phyloP scores from a whole-genome alignment of 2,113 vertebrate genomes.

The Ammodramus savannarum region DNA sequence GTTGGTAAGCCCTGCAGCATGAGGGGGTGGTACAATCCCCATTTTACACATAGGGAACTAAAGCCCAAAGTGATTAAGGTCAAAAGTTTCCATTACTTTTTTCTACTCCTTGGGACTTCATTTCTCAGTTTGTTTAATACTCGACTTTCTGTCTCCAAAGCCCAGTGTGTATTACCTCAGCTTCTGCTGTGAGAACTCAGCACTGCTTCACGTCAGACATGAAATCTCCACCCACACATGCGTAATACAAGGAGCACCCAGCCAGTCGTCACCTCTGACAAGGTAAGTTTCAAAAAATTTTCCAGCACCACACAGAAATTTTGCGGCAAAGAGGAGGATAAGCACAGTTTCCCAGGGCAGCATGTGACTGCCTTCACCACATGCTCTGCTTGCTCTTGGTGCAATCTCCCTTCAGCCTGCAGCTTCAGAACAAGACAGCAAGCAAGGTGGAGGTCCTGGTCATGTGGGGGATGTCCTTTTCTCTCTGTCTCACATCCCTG shows the following conservation, averaged over 20 bases:
- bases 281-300: neutral
- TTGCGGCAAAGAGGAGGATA: neutral
- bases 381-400: neutral
- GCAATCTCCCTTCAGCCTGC: neutral
- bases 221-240: conserved; percentile 6
- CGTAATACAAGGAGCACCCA: neutral
- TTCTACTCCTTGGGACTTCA: neutral
- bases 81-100: conserved; percentile 57
- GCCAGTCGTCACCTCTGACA: neutral
- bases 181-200: conserved; percentile 31
- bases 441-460: neutral
- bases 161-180: neutral
- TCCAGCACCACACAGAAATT: conserved; percentile 19
- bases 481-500: neutral
- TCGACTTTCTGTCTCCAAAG: conserved; percentile 23
- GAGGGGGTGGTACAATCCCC: conserved; percentile 41
- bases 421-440: accelerated
- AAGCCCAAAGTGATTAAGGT: conserved; percentile 36
- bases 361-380: neutral
- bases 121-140: conserved; percentile 27
- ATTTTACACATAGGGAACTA: conserved; percentile 26
- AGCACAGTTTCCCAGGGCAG: neutral
- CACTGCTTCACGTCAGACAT: neutral
- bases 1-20: neutral
- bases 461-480: neutral